A percentile compares a stretch with the other conserved stretches of the same genome.
phyloP scores from a whole-genome alignment of 1,140 invertebrate genomes.

The Caenorhabditis remanei region DNA sequence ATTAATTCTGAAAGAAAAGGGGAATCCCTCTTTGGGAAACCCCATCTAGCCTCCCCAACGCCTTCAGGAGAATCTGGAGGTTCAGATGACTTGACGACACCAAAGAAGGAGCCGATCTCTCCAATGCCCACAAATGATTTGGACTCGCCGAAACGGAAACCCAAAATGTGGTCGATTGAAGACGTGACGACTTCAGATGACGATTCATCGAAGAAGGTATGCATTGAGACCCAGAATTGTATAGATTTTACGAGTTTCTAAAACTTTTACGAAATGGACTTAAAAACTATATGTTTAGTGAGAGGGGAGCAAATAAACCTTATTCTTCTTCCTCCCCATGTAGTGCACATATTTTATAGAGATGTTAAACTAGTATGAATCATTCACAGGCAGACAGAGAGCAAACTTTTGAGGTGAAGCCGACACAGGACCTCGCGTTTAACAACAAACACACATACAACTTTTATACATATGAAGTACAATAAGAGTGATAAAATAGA shows the following conservation, averaged over 20 bases:
- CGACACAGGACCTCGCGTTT: constrained; percentile 18
- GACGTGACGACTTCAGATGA: constrained; percentile 44
- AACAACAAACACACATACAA: constrained; percentile 18
- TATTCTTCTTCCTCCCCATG: background rate
- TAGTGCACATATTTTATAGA: constrained; percentile 18
- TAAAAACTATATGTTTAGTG: constrained; percentile 34
- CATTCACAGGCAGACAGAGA: background rate
- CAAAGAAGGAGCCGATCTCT: constrained; percentile 4
- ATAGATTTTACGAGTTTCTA: constrained; percentile 49
- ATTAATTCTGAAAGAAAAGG: constrained; percentile 34
- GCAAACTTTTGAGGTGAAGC: constrained; percentile 2
- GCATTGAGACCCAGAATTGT: background rate
- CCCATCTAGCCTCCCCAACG: constrained; percentile 7
- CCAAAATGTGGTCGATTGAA: constrained; percentile 45
- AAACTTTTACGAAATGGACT: constrained; percentile 10
- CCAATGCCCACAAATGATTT: constrained; percentile 3
- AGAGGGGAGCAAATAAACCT: background rate
- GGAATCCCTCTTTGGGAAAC: constrained; percentile 22
- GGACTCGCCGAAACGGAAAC: constrained; percentile 13
- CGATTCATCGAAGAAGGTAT: constrained; percentile 45
- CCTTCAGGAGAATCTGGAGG: constrained; percentile 35
- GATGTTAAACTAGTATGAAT: constrained; percentile 55
- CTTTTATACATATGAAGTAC: no score
- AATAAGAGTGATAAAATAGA: background rate
- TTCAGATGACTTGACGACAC: constrained; percentile 1